A percentile compares a stretch with the other conserved stretches of the same genome.
These are phyloP conservation scores for Synergus gifuensis DNA, from an alignment of 2,888 invertebrate species.

Conservation along the genomic window DNA sequence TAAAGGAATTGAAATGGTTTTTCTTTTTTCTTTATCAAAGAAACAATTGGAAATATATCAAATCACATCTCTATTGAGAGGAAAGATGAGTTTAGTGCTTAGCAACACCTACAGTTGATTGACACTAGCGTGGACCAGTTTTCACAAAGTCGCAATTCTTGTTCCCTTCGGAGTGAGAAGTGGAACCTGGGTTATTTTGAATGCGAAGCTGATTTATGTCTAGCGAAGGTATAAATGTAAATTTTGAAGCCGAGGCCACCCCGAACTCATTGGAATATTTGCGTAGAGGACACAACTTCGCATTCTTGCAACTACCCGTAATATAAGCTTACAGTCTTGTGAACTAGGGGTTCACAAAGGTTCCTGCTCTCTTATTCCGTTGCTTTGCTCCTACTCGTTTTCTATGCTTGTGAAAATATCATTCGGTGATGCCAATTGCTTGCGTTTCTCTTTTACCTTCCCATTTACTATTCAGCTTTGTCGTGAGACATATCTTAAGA, in stretches of 20 bases:
- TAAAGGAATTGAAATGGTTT: background rate
- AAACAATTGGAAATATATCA: background rate
- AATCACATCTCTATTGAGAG: background rate
- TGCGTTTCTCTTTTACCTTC: conserved; percentile 65
- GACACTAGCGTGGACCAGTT: conserved; percentile 60
- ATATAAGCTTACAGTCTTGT: conserved; percentile 11
- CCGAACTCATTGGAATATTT: conserved; percentile 47
- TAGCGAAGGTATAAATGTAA: conserved; percentile 61
- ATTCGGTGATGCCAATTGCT: conserved; percentile 61
- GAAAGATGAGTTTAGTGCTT: background rate
- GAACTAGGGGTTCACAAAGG: conserved; percentile 45
- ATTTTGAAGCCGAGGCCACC: conserved; percentile 63
- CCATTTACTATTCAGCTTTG: conserved; percentile 31
- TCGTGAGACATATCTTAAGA: conserved; percentile 15
- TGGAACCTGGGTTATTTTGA: conserved; percentile 46
- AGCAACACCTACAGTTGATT: background rate
- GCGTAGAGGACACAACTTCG: conserved; percentile 38
- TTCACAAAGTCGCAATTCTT: conserved; percentile 54
- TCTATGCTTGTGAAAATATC: conserved; percentile 62
- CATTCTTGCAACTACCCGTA: conserved; percentile 37
- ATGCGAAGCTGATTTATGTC: conserved; percentile 68
- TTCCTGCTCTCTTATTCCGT: conserved; percentile 8
- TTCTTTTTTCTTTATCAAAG: background rate
- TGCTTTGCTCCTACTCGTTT: conserved; percentile 15
- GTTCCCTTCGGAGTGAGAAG: background rate